A percentile compares a stretch with the other conserved stretches of the same genome.
Conservation (phyloP, 2,113 vertebrate genomes). For the Rhinolophus sinicus region DNA sequence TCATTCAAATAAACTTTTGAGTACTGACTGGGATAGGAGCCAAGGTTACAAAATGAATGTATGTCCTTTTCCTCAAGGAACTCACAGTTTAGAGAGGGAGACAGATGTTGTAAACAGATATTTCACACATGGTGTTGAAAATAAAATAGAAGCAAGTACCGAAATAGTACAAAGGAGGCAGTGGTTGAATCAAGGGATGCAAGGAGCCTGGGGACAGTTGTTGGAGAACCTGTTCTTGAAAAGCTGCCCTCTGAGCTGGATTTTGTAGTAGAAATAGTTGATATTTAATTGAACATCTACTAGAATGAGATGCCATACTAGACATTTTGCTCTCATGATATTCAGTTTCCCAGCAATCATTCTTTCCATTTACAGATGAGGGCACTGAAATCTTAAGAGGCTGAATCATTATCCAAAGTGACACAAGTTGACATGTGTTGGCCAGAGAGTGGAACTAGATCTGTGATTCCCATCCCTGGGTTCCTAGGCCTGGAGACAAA, state of each 20-base stretch:
- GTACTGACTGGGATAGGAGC: background rate
- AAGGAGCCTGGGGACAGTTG: background rate
- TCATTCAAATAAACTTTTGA: background rate
- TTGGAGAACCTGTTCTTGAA: background rate
- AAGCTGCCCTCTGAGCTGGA: background rate
- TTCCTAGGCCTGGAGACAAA: background rate
- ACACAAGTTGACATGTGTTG: background rate
- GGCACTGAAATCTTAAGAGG: background rate
- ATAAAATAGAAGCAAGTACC: background rate
- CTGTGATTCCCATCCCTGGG: background rate
- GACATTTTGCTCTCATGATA: background rate
- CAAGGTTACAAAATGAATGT: background rate
- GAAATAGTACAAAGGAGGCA: background rate
- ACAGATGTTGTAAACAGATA: background rate
- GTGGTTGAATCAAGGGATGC: fast-evolving
- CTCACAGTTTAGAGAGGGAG: background rate
- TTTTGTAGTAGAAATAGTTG: background rate
- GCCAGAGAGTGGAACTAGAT: background rate
- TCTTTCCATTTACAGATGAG: background rate
- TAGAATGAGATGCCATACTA: background rate
- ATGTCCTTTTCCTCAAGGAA: background rate
- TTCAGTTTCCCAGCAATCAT: background rate
- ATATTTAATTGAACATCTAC: background rate
- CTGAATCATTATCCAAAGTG: background rate
- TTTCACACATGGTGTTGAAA: background rate